A percentile compares a stretch with the other conserved stretches of the same genome.
phyloP scores from a whole-genome alignment of 2,888 invertebrate genomes.

The Galerucella pusilla region DNA sequence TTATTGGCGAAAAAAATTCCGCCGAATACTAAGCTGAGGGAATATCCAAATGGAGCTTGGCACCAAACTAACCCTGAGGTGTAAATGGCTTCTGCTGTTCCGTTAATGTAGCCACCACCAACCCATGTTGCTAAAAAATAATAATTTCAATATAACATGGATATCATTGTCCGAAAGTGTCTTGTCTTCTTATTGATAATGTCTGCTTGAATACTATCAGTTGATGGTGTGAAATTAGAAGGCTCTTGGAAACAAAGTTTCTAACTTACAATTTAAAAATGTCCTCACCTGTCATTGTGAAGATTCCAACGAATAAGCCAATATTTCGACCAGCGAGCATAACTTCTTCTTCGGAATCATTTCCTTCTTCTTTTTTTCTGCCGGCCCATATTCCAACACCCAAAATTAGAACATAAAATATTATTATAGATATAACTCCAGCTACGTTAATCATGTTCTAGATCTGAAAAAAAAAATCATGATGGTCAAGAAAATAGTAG shows the following conservation, averaged over 20 bases:
- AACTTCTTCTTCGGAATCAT: slow-evolving; percentile 95
- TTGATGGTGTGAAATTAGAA: too few species aligned
- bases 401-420: slow-evolving; percentile 96
- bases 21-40: slow-evolving; percentile 93
- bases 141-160: neutral
- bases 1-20: slow-evolving; percentile 98
- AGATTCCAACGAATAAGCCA: slow-evolving; percentile 96
- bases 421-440: slow-evolving; percentile 92
- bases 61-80: slow-evolving; percentile 95
- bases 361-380: slow-evolving; percentile 88
- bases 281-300: slow-evolving; percentile 94
- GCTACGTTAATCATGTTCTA: slow-evolving; percentile 86
- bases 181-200: too few species aligned
- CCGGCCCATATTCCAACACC: slow-evolving; percentile 98
- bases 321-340: slow-evolving; percentile 99
- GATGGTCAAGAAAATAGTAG: too few species aligned
- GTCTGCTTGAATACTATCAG: too few species aligned
- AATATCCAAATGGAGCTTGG: slow-evolving; percentile 99
- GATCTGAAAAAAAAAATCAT: slow-evolving; percentile 41
- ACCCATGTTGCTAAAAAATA: slow-evolving; percentile 92
- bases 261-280: neutral
- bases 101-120: slow-evolving; percentile 99
- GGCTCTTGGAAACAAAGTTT: neutral
- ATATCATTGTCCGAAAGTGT: neutral
- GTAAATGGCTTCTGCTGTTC: slow-evolving; percentile 97